phyloP scores from a whole-genome alignment of 2,888 invertebrate genomes.

The Myathropa florea region DNA sequence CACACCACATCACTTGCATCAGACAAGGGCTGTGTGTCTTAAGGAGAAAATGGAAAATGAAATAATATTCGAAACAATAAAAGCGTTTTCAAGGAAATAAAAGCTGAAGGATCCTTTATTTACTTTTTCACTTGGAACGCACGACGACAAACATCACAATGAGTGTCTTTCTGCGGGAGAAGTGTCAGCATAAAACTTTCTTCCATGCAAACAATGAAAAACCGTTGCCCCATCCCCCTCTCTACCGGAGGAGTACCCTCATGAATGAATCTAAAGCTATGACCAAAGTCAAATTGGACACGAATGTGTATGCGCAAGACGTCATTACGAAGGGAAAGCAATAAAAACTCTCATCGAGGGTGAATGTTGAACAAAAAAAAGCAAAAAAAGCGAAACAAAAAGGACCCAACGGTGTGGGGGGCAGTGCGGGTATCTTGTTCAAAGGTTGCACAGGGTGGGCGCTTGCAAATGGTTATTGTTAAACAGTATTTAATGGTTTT shows the following conservation, averaged over 20 bases:
- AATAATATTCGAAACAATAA: slow-evolving; percentile 65
- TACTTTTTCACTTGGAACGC: slow-evolving; percentile 47
- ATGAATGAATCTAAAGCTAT: neutral
- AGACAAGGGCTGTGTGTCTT: slow-evolving; percentile 15
- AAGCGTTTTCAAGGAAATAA: slow-evolving; percentile 52
- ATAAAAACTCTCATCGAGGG: slow-evolving; percentile 38
- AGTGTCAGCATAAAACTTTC: slow-evolving; percentile 59
- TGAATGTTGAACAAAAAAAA: neutral
- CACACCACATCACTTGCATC: neutral
- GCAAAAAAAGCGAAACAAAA: neutral
- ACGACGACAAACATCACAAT: slow-evolving; percentile 52
- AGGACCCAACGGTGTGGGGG: neutral
- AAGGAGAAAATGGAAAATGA: slow-evolving; percentile 56
- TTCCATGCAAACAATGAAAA: slow-evolving; percentile 55
- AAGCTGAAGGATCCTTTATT: slow-evolving; percentile 54
- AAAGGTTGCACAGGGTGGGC: neutral
- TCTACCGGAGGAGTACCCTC: too few species aligned
- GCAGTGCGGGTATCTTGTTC: neutral
- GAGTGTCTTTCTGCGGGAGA: slow-evolving; percentile 44
- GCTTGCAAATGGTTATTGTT: slow-evolving; percentile 3
- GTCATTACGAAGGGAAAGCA: slow-evolving; percentile 34
- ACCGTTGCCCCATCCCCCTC: neutral
- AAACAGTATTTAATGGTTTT: slow-evolving; percentile 39
- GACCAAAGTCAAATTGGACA: slow-evolving; percentile 40
- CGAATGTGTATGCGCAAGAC: slow-evolving; percentile 27